Conservation (phyloP, 2,797 vertebrate species). For the Balearica regulorum region DNA sequence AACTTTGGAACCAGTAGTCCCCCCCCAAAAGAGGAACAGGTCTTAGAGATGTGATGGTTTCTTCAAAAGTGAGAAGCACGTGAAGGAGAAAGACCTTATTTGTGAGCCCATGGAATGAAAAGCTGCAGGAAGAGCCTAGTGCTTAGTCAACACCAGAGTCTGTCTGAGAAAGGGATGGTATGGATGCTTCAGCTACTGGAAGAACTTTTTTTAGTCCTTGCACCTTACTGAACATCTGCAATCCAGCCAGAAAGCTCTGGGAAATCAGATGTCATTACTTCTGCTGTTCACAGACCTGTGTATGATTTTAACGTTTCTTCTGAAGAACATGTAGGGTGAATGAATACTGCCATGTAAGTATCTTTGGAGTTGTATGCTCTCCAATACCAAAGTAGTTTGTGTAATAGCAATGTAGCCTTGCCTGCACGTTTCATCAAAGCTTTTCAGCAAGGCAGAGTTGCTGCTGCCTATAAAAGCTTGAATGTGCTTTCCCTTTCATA, state of each 20-base stretch:
- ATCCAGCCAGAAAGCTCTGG: neutral
- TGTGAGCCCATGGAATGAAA: neutral
- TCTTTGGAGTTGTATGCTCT: neutral
- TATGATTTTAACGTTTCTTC: neutral
- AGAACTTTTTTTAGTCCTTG: neutral
- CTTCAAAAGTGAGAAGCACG: neutral
- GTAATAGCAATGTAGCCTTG: neutral
- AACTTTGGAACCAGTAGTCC: neutral
- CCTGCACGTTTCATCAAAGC: neutral
- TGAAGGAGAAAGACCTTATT: neutral
- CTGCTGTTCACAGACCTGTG: neutral
- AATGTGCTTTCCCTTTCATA: neutral
- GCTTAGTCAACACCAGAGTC: neutral
- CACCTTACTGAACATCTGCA: neutral
- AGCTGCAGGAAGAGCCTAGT: neutral
- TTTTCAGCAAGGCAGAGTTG: neutral
- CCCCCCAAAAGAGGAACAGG: neutral
- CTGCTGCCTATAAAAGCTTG: neutral
- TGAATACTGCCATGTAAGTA: neutral
- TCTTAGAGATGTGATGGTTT: neutral
- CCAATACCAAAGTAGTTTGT: neutral
- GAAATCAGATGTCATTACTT: neutral
- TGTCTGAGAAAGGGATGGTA: neutral
- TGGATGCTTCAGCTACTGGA: neutral
- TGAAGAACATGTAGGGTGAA: neutral